A percentile compares a stretch with the other conserved stretches of the same genome.
phyloP scores from a whole-genome alignment of 1,140 invertebrate species.

The Drosophila sp. region DNA sequence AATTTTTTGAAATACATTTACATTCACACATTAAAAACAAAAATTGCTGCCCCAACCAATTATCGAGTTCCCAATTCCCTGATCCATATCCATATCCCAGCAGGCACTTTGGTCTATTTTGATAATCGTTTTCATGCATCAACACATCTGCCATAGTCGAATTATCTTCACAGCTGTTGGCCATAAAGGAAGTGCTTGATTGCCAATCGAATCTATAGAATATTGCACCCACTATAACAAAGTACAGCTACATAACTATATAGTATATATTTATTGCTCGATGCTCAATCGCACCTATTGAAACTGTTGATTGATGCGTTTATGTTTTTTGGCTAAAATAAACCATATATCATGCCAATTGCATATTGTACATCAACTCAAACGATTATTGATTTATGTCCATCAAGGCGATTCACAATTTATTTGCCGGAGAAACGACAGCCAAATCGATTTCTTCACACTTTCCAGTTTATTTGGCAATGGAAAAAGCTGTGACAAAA shows the following conservation, averaged over 20 bases:
- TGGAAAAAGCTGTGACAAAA: constrained; percentile 9
- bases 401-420: constrained; percentile 47
- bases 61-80: not conserved
- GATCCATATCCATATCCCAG: constrained; percentile 1
- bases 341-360: constrained; percentile 62
- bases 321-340: constrained; percentile 67
- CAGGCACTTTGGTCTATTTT: constrained; percentile 55
- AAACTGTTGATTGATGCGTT: constrained; percentile 62
- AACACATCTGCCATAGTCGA: constrained; percentile 56
- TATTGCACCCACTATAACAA: constrained; percentile 44
- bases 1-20: constrained; percentile 57
- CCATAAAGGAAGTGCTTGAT: constrained; percentile 76
- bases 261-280: constrained; percentile 20
- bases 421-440: constrained; percentile 27
- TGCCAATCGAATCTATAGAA: constrained; percentile 54
- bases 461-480: not conserved
- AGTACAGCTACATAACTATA: not conserved
- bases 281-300: constrained; percentile 16
- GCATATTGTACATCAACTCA: constrained; percentile 34
- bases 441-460: constrained; percentile 2
- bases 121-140: constrained; percentile 64
- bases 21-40: constrained; percentile 61
- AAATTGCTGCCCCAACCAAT: constrained; percentile 1
- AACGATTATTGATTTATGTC: constrained; percentile 60
- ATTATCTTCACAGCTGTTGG: constrained; percentile 66